Evolutionary conservation across 2,888 invertebrate species (phyloP).

Genomic region (Sialis lutaria): DNA sequence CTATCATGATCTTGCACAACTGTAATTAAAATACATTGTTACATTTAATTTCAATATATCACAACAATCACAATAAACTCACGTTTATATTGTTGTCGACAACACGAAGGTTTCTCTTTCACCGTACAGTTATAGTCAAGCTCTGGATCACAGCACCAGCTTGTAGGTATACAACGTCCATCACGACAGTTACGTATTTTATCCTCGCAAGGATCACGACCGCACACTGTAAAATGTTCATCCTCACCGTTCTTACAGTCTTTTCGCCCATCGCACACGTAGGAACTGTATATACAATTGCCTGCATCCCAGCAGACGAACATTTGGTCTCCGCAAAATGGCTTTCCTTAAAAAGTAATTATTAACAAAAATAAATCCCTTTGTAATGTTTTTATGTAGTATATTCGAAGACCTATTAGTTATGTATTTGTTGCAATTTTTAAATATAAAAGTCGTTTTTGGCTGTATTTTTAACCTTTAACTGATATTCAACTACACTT

Average conservation of each 20-base stretch:
- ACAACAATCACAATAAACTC: background rate
- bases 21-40: background rate
- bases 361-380: background rate
- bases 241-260: slow-evolving; percentile 20
- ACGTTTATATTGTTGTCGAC: slow-evolving; percentile 11
- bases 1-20: background rate
- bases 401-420: too few relatives aligned
- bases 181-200: slow-evolving; percentile 9
- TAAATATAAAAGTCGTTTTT: too few relatives aligned
- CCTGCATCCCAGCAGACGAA: slow-evolving; percentile 15
- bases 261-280: slow-evolving; percentile 18
- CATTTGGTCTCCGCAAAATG: slow-evolving; percentile 10
- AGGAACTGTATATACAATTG: slow-evolving; percentile 17
- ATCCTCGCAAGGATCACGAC: slow-evolving; percentile 8
- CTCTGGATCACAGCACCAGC: slow-evolving; percentile 17
- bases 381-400: too few relatives aligned
- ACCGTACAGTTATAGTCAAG: slow-evolving; percentile 18
- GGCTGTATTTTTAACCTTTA: too few relatives aligned
- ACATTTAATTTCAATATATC: background rate
- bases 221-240: slow-evolving; percentile 17
- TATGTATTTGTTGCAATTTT: too few relatives aligned
- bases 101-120: slow-evolving; percentile 16
- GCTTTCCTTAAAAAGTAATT: background rate
- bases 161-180: slow-evolving; percentile 19
- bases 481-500: too few relatives aligned